These are phyloP conservation scores for Diarsia dahlii DNA, from an alignment of 2,888 invertebrate species.

Conservation along the genomic window DNA sequence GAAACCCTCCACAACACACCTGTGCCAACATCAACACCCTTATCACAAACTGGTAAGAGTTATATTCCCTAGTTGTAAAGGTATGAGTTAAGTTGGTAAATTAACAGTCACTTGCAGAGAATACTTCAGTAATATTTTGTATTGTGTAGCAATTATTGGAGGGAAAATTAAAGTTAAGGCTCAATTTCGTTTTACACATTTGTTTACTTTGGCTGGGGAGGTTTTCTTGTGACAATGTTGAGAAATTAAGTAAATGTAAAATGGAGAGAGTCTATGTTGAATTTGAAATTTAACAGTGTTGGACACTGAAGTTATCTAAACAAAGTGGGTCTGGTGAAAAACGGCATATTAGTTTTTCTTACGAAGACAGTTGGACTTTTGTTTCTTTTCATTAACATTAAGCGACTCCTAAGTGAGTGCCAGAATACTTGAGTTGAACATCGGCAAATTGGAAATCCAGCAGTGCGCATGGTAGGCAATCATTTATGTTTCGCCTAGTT, in stretches of 20 bases:
- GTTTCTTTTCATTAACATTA: not conserved
- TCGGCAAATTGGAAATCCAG: not conserved
- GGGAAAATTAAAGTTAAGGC: constrained; percentile 66
- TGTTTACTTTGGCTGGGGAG: constrained; percentile 37
- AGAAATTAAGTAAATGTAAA: constrained; percentile 28
- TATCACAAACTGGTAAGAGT: constrained; percentile 67
- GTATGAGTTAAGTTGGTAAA: constrained; percentile 63
- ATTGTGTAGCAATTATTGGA: constrained; percentile 75
- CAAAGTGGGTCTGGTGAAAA: not conserved
- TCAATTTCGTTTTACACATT: constrained; percentile 57
- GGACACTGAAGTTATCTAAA: not conserved
- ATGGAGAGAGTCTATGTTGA: not conserved
- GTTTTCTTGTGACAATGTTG: constrained; percentile 4
- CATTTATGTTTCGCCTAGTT: not conserved
- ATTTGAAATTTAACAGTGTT: not conserved
- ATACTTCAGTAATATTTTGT: constrained; percentile 73
- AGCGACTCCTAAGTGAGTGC: not conserved
- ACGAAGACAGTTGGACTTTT: not conserved
- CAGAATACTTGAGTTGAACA: not conserved
- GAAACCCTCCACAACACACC: constrained; percentile 70
- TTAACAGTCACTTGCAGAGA: constrained; percentile 82
- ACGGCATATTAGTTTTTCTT: not conserved
- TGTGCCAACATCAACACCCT: constrained; percentile 61
- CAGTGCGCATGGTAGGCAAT: not conserved
- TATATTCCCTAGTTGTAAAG: constrained; percentile 53